These are phyloP conservation scores for Minunthozetes semirufus DNA, from an alignment of 2,888 invertebrate species.

Conservation along the genomic window DNA sequence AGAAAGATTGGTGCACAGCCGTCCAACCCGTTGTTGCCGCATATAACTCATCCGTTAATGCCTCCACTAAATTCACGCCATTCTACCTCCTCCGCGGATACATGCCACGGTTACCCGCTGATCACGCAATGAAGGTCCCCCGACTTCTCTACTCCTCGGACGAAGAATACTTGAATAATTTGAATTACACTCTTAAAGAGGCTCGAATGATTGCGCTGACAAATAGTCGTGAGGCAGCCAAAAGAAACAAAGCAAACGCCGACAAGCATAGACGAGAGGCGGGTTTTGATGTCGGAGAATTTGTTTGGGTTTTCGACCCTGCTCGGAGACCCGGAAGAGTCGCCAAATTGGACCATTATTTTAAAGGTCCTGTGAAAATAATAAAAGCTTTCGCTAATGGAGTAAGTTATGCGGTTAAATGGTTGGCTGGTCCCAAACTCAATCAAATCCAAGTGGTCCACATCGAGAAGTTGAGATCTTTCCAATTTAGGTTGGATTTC, in stretches of 20 bases:
- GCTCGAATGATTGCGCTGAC: not conserved
- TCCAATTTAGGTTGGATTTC: too few species aligned
- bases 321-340: not conserved
- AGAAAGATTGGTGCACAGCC: constrained; percentile 41
- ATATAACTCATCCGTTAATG: constrained; percentile 40
- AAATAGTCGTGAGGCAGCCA: not conserved
- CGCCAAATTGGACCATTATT: constrained; percentile 30
- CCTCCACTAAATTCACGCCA: constrained; percentile 39
- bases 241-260: not conserved
- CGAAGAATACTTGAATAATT: not conserved
- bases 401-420: not conserved
- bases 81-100: constrained; percentile 40
- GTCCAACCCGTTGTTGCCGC: constrained; percentile 39
- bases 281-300: constrained; percentile 22
- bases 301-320: constrained; percentile 30
- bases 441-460: too few species aligned
- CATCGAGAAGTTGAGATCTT: too few species aligned
- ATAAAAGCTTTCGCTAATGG: not conserved
- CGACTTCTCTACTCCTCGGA: not conserved
- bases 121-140: not conserved
- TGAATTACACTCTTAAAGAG: not conserved
- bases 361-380: constrained; percentile 29
- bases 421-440: too few species aligned
- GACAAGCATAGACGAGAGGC: not conserved
- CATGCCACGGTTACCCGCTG: constrained; percentile 39